Evolutionary conservation across 1,140 invertebrate genomes (phyloP).

Genomic region (Anastrepha obliqua): DNA sequence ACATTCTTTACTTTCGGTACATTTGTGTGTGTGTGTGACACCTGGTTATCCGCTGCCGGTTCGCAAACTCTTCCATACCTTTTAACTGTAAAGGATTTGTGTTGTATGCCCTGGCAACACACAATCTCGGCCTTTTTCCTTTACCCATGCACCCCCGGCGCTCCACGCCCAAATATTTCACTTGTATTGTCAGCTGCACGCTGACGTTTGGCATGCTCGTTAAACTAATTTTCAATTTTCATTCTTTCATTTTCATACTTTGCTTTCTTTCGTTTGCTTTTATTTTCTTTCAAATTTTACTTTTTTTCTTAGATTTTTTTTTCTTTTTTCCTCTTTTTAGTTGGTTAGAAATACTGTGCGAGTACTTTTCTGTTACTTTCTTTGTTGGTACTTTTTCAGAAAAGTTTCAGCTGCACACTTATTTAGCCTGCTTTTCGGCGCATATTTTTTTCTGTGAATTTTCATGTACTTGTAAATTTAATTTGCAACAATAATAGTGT

Average conservation of each 20-base stretch:
- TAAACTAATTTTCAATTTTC: constrained; percentile 53
- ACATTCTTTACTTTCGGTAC: no score
- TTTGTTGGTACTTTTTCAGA: constrained; percentile 1
- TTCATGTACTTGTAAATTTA: constrained; percentile 40
- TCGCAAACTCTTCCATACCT: background rate
- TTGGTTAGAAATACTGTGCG: background rate
- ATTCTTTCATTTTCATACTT: constrained; percentile 49
- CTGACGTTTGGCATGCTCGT: constrained; percentile 45
- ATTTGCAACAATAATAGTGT: constrained; percentile 49
- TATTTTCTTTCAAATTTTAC: constrained; percentile 28
- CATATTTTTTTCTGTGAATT: constrained; percentile 24
- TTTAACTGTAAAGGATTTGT: background rate
- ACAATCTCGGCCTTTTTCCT: background rate
- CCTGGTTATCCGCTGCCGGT: no score
- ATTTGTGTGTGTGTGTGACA: background rate
- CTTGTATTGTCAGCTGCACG: constrained; percentile 26
- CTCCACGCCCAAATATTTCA: background rate
- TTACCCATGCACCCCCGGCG: background rate
- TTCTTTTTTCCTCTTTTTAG: background rate
- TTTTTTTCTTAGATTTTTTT: background rate
- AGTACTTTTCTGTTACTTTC: background rate
- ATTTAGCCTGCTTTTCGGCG: constrained; percentile 21
- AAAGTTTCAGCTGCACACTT: constrained; percentile 37
- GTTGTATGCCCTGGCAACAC: background rate
- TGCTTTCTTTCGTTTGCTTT: constrained; percentile 27